Evolutionary conservation across 2,888 invertebrate species (phyloP), one percentile per base, ranked within the genome.

Genomic region (Cancer borealis): DNA sequence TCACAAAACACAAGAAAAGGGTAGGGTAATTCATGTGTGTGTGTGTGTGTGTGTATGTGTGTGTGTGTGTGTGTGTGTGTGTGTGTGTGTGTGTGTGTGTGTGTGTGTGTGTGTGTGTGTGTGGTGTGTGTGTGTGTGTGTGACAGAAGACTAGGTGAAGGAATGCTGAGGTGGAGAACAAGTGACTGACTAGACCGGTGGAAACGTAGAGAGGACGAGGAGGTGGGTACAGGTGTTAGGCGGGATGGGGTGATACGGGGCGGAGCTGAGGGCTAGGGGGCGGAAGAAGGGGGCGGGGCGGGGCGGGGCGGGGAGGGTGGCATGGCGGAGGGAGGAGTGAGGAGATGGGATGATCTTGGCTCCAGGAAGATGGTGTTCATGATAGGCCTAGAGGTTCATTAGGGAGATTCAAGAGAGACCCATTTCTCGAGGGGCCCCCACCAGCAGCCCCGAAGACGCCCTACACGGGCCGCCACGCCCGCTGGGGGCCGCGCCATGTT

Each of bases 301-400:
- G 30, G 73, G 45, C 17, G 92, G 21, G 47, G 54, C 14, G 14
- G 93, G 89, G 12, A 10, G 14, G 73, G 14, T 47, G 47, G 45
- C 5, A n/a, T 30, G 45, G 21, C 84, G 91, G 26, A 45, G 49
- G 89, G 47, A 88, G 54, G 88, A 88, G 66, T 73, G 45, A 47
- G 26, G 89, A 93, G 93, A 88, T 88, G 21, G 88, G 91, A 93
- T 92, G 93, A 93, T 93, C 87, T 88, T n/a, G 17, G 91, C 46
- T 54, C 94, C 73, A 89, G 54, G 94, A 89, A 92, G 94, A 92
- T 94, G 49, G 93, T 93, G 92, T 92, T 89, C 94, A 92, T 92
- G 94, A 94, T 94, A 94, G 94, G 94, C 94, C 94, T 94, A 94
- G 94, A 94, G 94, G 94, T 94, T 94, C 94, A 94, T 94, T 94